Percentiles rank a stretch among this genome's conserved stretches.
Evolutionary conservation across 2,888 invertebrate species (phyloP).

Genomic region (Torymus aiolomorphi): DNA sequence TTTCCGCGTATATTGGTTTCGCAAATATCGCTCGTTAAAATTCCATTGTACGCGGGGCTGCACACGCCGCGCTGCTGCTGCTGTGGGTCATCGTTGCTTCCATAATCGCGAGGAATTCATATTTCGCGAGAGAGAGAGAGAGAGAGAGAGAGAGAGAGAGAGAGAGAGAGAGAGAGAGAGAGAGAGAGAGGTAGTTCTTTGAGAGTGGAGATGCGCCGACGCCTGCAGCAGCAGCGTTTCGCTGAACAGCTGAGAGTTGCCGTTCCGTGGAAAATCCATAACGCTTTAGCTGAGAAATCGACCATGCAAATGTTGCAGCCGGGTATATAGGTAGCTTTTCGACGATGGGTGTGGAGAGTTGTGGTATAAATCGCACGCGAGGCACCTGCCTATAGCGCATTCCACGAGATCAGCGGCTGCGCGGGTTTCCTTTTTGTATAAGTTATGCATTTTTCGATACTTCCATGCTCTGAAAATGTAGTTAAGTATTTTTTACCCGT

Average conservation of each 20-base stretch:
- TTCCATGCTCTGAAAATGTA: constrained; percentile 9
- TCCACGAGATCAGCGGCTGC: too few species aligned
- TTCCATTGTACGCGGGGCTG: constrained; percentile 46
- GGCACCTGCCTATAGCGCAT: too few species aligned
- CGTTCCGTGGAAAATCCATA: constrained; percentile 29
- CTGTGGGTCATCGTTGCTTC: constrained; percentile 49
- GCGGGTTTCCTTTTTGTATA: too few species aligned
- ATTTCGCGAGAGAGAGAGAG: neutral
- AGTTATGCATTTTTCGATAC: neutral
- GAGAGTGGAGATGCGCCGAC: too few species aligned
- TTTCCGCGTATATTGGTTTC: constrained; percentile 48
- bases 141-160: too few species aligned
- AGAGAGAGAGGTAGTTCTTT: too few species aligned
- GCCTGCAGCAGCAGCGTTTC: too few species aligned
- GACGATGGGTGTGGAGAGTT: too few species aligned
- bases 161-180: neutral
- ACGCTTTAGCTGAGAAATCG: constrained; percentile 45
- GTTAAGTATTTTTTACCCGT: constrained; percentile 8
- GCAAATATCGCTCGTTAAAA: constrained; percentile 56
- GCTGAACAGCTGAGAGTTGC: neutral
- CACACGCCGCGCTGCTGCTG: neutral
- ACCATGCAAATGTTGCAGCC: constrained; percentile 9
- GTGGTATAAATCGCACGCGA: too few species aligned
- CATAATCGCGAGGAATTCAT: constrained; percentile 48
- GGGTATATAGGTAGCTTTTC: too few species aligned